Conservation (phyloP, 2,888 invertebrate genomes). For the Agrotis clavis region DNA sequence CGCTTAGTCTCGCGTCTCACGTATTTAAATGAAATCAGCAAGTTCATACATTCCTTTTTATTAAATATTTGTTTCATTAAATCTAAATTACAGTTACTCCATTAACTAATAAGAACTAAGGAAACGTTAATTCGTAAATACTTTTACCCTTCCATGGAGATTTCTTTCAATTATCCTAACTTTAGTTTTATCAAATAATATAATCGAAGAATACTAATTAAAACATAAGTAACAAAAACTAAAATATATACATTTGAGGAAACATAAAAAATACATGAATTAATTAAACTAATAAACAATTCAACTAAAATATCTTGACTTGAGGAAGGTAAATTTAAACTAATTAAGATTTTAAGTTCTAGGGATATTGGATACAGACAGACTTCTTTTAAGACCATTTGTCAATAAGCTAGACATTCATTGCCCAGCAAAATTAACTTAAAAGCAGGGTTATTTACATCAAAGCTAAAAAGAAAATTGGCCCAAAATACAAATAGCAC, state of each 20-base stretch:
- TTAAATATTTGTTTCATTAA: slow-evolving; percentile 64
- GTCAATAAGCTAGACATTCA: slow-evolving; percentile 46
- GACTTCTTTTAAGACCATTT: slow-evolving; percentile 29
- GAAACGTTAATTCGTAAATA: slow-evolving; percentile 54
- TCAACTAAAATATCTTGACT: slow-evolving; percentile 57
- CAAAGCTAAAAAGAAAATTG: slow-evolving; percentile 6
- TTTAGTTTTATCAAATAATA: slow-evolving; percentile 57
- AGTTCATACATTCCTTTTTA: slow-evolving; percentile 53
- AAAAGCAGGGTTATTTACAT: slow-evolving; percentile 36
- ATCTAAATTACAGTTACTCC: slow-evolving; percentile 60
- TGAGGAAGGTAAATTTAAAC: slow-evolving; percentile 58
- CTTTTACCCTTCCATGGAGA: slow-evolving; percentile 54
- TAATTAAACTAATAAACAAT: slow-evolving; percentile 62
- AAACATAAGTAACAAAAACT: slow-evolving; percentile 63
- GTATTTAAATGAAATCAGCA: too few species aligned
- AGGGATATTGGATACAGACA: slow-evolving; percentile 47
- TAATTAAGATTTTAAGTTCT: slow-evolving; percentile 47
- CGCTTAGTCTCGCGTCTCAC: too few species aligned
- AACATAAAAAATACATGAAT: slow-evolving; percentile 55
- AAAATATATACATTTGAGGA: slow-evolving; percentile 57
- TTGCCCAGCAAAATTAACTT: slow-evolving; percentile 7
- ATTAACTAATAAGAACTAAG: slow-evolving; percentile 60
- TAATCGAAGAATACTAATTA: slow-evolving; percentile 50
- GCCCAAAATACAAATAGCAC: slow-evolving; percentile 27
- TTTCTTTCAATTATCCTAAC: slow-evolving; percentile 54